phyloP scores from a whole-genome alignment of 1,140 invertebrate species.

The Thereuonema tuberculata region DNA sequence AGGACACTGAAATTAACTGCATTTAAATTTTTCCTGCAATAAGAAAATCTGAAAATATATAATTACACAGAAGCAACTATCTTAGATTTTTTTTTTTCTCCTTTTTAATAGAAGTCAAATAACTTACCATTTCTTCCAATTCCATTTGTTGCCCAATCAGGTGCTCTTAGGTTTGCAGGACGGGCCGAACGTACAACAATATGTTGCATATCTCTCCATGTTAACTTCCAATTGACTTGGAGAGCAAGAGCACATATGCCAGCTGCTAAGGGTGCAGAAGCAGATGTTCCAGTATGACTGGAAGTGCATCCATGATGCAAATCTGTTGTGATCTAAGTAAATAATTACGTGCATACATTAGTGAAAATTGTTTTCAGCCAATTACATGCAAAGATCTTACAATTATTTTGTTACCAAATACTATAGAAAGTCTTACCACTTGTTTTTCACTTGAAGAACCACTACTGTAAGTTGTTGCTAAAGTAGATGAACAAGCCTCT shows the following conservation, averaged over 20 bases:
- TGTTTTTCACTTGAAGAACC: slow-evolving; percentile 60
- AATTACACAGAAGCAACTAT: too few species aligned
- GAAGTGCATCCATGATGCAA: slow-evolving; percentile 58
- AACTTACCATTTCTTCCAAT: slow-evolving; percentile 60
- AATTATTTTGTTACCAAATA: too few species aligned
- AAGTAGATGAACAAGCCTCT: slow-evolving; percentile 90
- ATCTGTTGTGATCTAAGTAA: slow-evolving; percentile 70
- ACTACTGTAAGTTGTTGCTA: slow-evolving; percentile 91
- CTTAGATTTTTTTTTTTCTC: too few species aligned
- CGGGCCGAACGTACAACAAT: slow-evolving; percentile 84
- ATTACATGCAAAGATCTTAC: too few species aligned
- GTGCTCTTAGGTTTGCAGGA: slow-evolving; percentile 42
- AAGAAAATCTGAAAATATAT: too few species aligned
- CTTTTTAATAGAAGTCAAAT: too few species aligned
- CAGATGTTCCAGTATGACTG: slow-evolving; percentile 56
- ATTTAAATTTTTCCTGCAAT: too few species aligned
- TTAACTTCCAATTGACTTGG: slow-evolving; percentile 83
- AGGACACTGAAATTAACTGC: not conserved
- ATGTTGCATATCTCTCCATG: slow-evolving; percentile 97
- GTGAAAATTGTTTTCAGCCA: too few species aligned
- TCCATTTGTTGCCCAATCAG: slow-evolving; percentile 81
- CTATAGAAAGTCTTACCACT: too few species aligned
- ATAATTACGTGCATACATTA: too few species aligned
- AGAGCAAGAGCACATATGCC: slow-evolving; percentile 86
- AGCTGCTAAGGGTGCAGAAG: slow-evolving; percentile 86